Conservation (phyloP, 2,797 vertebrate species). For the Nannoperca obscura region DNA sequence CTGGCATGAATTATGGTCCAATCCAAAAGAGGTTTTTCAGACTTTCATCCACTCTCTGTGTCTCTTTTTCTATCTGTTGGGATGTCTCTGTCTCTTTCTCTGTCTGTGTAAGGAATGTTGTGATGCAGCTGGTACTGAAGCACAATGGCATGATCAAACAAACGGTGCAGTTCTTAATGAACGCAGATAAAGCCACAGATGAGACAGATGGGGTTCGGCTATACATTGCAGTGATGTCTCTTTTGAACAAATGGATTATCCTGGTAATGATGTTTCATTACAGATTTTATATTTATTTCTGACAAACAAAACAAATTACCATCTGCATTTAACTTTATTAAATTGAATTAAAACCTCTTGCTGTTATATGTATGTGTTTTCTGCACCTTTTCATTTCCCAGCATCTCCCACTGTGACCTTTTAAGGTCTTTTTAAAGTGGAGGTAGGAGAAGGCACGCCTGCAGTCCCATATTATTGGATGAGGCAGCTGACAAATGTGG, state of each 20-base stretch:
- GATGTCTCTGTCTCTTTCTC: constrained; percentile 14
- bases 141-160: constrained; percentile 55
- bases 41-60: constrained; percentile 33
- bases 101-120: constrained; percentile 18
- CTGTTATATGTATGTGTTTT: neutral
- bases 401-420: constrained; percentile 61
- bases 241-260: constrained; percentile 43
- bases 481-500: constrained; percentile 79
- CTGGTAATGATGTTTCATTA: constrained; percentile 38
- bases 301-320: neutral
- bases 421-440: constrained; percentile 54
- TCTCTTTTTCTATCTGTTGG: constrained; percentile 48
- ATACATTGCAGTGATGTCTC: constrained; percentile 4
- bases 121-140: constrained; percentile 21
- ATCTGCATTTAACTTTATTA: neutral
- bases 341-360: neutral
- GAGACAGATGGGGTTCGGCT: constrained; percentile 49
- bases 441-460: constrained; percentile 50
- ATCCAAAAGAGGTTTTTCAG: constrained; percentile 33
- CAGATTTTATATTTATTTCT: neutral
- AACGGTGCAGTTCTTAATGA: constrained; percentile 45
- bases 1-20: constrained; percentile 28
- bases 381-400: neutral
- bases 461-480: constrained; percentile 69
- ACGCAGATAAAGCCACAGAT: constrained; percentile 40